Evolutionary conservation across 2,888 invertebrate species (phyloP), one percentile per base, ranked within the genome.

Genomic region (Ypsolopha scabrella): DNA sequence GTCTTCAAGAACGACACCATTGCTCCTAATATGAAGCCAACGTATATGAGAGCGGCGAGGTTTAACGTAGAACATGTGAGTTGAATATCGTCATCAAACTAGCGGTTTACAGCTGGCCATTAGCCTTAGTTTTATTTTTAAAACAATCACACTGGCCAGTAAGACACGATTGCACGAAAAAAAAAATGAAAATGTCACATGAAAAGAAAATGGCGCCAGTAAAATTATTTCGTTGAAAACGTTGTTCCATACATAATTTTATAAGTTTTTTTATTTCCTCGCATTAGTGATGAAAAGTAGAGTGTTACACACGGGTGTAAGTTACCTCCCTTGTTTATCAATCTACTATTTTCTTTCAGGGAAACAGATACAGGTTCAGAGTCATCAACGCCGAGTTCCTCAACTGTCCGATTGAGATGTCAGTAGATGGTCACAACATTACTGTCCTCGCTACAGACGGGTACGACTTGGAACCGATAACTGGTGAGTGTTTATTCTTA

Each of bases 381-480:
- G 77, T 94, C 48, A 93, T 96, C 62, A 95, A 95, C 64, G 94
- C 95, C 0, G 95, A 94, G 66, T 94, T 95, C 67, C 87, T 96
- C 44, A 96, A 96, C 72, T 96, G 96, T 60, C 96, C 96, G 0
- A 91, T 95, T 52, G 92, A 94, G 67, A 72, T 96, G 58, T 93
- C 94, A 0, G 87, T 96, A 6, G 95, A 96, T 61, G 92, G 93
- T 63, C 96, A 96, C 72, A 93, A 91, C 13, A 80, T 96, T 56
- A 90, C 89, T 0, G 88, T 94, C 39, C 92, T 96, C 50, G 90
- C 91, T 54, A 91, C 92, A 3, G 96, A 96, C 72, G 95, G 95
- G 1, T 90, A 90, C 61, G 92, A 95, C 60, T 73, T 96, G 59
- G 88, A 92, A 61, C 91, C 95, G 2, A 80, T 93, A 50, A 90